Evolutionary conservation across 35 echinoderm and acorn worm species (phyloP), one percentile per base, ranked within the genome.

Genomic region (Apostichopus japonicus): DNA sequence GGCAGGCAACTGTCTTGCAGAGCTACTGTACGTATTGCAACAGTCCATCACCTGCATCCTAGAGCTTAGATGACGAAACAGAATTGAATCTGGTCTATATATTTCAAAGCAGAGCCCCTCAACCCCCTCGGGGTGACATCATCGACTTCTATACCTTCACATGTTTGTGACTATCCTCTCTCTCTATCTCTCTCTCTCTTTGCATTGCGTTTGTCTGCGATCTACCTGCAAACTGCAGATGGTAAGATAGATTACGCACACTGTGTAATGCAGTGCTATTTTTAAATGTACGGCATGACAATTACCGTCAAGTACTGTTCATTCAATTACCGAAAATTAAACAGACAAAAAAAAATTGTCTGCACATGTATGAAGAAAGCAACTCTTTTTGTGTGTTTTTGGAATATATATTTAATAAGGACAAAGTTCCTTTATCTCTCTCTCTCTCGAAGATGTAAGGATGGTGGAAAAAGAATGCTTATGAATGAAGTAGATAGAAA

Each of bases 31-130:
- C 63, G 17, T 19, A 67, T 19, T 67, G 63, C 63, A 67, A 67
- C 63, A 67, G 63, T 11, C 63, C 63, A 67, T 67, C 63, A 15
- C 19, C 11, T 67, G 63, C 63, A 67, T 67, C 63, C 63, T 67
- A 11, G 11, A 67, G 63, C 17, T 17, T 14, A 67, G 63, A 67
- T 67, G 19, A 67, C 19, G 63, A 67, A 67, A 67, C 63, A 67
- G 0, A 65, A 67, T 67, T 67, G 0, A 67, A 67, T 67, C 63
- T 15, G 63, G 11, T 67, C 63, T 67, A 67, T 67, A 67, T 67
- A 67, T 67, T 15, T 67, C 63, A 67, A 67, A 19, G 11, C 63
- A 83, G 79, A 52, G 79, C 79, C 79, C 55, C 79, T 83, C 54
- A 54, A 83, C 79, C 79, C 79, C 33, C 79, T 55, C 51, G 63